These are phyloP conservation scores for Sitophilus oryzae DNA, from an alignment of 1,140 invertebrate species.

Conservation along the genomic window DNA sequence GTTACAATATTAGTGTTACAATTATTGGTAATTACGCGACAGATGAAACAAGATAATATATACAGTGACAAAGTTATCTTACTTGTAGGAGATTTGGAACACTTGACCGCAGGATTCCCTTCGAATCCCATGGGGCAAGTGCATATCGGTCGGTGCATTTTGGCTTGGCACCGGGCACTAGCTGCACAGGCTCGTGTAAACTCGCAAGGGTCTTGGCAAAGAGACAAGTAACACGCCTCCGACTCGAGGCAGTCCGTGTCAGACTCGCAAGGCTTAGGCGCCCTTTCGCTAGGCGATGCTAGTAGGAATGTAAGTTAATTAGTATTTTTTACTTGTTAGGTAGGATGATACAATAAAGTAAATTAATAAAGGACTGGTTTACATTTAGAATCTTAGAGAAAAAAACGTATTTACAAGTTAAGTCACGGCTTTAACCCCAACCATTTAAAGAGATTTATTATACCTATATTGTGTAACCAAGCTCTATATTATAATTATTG, in stretches of 20 bases:
- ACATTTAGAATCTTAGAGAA: slow-evolving; percentile 6
- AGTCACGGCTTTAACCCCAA: too few relatives aligned
- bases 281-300: slow-evolving; percentile 62
- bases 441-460: too few relatives aligned
- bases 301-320: slow-evolving; percentile 34
- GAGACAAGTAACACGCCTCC: slow-evolving; percentile 67
- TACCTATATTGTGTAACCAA: too few relatives aligned
- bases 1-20: not conserved
- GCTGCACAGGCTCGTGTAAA: slow-evolving; percentile 67
- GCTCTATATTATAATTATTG: too few relatives aligned
- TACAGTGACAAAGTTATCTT: slow-evolving; percentile 46
- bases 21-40: not conserved
- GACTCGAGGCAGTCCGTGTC: slow-evolving; percentile 68
- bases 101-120: slow-evolving; percentile 69
- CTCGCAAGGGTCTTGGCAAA: slow-evolving; percentile 68
- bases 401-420: too few relatives aligned
- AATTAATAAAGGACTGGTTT: not conserved
- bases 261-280: slow-evolving; percentile 62
- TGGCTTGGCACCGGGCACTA: slow-evolving; percentile 63
- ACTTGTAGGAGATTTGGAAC: slow-evolving; percentile 63
- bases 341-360: not conserved
- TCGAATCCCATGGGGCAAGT: slow-evolving; percentile 66
- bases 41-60: not conserved
- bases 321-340: slow-evolving; percentile 18
- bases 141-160: slow-evolving; percentile 71